Evolutionary conservation across 2,888 invertebrate species (phyloP).

Genomic region (Meiosimyza decipiens): DNA sequence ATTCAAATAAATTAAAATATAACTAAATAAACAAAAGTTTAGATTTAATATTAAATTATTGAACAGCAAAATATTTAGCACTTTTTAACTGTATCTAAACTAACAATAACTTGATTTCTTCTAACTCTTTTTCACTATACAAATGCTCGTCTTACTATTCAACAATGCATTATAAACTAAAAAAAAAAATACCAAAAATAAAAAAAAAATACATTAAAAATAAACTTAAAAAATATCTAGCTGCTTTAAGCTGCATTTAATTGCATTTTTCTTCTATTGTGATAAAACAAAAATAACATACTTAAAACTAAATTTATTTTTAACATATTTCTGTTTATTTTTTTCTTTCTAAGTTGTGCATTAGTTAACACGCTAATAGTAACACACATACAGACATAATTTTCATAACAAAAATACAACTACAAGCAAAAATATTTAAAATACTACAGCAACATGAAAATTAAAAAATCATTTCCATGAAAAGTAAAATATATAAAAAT

Average conservation of each 20-base stretch:
- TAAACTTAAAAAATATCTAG: background rate
- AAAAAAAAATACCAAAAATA: background rate
- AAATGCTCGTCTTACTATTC: conserved; percentile 20
- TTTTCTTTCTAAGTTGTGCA: conserved; percentile 4
- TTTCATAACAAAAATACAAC: background rate
- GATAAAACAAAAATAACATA: background rate
- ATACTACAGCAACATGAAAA: no score
- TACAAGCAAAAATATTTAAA: no score
- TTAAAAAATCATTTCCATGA: background rate
- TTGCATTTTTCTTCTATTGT: conserved; percentile 19
- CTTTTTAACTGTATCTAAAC: conserved; percentile 13
- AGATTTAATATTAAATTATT: conserved; percentile 1
- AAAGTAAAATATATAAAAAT: background rate
- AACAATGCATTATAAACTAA: background rate
- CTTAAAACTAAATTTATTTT: background rate
- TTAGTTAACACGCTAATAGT: background rate
- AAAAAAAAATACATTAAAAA: conserved; percentile 2
- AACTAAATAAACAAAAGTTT: background rate
- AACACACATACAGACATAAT: background rate
- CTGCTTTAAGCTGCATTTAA: conserved; percentile 1
- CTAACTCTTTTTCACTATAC: conserved; percentile 28
- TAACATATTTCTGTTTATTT: background rate
- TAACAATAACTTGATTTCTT: conserved; percentile 27
- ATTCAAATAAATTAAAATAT: conserved; percentile 30
- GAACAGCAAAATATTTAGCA: conserved; percentile 1